Evolutionary conservation across 2,113 vertebrate genomes (phyloP).

Genomic region (Epinephelus fuscoguttatus): DNA sequence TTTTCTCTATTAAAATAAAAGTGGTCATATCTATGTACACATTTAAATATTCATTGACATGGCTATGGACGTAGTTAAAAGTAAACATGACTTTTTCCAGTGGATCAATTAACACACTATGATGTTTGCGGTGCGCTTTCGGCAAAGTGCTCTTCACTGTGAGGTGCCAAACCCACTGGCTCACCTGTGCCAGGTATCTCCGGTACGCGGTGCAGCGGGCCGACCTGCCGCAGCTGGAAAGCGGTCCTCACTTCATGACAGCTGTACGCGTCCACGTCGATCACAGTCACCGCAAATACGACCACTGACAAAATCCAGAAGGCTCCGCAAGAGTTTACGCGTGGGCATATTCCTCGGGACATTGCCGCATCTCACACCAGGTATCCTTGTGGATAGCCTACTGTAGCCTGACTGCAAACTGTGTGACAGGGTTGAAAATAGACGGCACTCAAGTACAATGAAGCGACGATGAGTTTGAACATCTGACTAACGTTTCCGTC

Average conservation of each 20-base stretch:
- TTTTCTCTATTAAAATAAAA: background rate
- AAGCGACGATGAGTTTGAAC: conserved; percentile 58
- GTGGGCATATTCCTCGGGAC: conserved; percentile 82
- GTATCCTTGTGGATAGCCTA: conserved; percentile 61
- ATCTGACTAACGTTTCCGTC: conserved; percentile 66
- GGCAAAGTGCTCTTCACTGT: background rate
- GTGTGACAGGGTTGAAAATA: conserved; percentile 41
- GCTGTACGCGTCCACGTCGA: conserved; percentile 84
- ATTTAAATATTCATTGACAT: background rate
- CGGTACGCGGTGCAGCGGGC: conserved; percentile 89
- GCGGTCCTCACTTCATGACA: conserved; percentile 93
- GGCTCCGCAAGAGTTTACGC: conserved; percentile 76
- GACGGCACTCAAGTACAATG: conserved; percentile 41
- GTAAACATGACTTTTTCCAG: background rate
- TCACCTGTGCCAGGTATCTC: conserved; percentile 92
- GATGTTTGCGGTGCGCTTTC: background rate
- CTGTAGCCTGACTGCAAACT: conserved; percentile 50
- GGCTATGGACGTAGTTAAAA: background rate
- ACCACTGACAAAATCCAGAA: conserved; percentile 78
- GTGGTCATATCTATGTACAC: background rate
- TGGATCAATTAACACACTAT: background rate
- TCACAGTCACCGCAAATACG: conserved; percentile 71
- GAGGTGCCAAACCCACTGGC: conserved; percentile 59
- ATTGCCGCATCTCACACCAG: conserved; percentile 86
- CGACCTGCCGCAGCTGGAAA: conserved; percentile 91